Conservation (phyloP, 2,888 invertebrate species). For the Cephonodes hylas region DNA sequence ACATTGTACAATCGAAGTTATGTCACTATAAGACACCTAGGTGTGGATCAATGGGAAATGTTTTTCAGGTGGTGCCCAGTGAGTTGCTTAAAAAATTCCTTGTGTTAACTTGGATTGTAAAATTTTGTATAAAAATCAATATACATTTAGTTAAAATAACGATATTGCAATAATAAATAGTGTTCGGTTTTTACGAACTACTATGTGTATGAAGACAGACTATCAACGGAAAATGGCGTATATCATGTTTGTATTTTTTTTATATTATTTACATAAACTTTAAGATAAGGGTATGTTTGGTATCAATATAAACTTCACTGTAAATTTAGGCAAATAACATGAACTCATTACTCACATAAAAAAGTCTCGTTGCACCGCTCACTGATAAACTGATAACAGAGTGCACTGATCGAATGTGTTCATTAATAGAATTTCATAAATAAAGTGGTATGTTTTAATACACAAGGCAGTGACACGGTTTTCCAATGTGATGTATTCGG, state of each 20-base stretch:
- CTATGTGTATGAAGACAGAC: too few species aligned
- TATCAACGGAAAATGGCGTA: not conserved
- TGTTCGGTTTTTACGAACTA: too few species aligned
- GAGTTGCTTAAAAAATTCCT: too few species aligned
- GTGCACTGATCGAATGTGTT: constrained; percentile 5
- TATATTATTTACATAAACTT: not conserved
- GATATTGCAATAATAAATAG: too few species aligned
- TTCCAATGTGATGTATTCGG: constrained; percentile 23
- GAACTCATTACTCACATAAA: constrained; percentile 15
- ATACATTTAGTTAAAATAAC: too few species aligned
- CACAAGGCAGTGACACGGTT: constrained; percentile 14
- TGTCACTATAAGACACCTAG: not conserved
- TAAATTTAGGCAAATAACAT: constrained; percentile 9
- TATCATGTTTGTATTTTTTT: not conserved
- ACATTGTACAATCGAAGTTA: not conserved
- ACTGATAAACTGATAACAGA: constrained; percentile 11
- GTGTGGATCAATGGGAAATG: not conserved
- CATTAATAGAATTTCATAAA: not conserved
- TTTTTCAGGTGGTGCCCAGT: too few species aligned
- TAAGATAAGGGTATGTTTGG: constrained; percentile 11
- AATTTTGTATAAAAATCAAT: too few species aligned
- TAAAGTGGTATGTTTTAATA: constrained; percentile 9
- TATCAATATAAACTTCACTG: constrained; percentile 4
- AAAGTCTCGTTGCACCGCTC: constrained; percentile 5
- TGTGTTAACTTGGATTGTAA: too few species aligned